Percentiles rank a stretch among this genome's conserved stretches.
These are phyloP conservation scores for Clarias pachynema DNA, from an alignment of 2,797 vertebrate species.

Conservation along the genomic window DNA sequence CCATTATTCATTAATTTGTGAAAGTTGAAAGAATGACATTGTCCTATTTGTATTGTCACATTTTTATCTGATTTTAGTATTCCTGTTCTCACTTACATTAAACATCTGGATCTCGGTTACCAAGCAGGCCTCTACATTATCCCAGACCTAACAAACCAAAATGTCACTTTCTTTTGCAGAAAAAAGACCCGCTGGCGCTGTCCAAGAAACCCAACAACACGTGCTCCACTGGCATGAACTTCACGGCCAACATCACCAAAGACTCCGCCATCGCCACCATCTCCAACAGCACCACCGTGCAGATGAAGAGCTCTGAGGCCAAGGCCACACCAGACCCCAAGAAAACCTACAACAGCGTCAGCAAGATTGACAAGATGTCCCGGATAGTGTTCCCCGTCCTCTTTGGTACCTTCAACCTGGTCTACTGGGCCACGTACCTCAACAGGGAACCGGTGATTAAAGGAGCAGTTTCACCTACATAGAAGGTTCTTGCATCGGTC, in stretches of 20 bases:
- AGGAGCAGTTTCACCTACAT: slow-evolving; percentile 79
- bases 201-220: slow-evolving; percentile 88
- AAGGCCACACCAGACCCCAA: slow-evolving; percentile 87
- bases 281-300: slow-evolving; percentile 80
- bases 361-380: slow-evolving; percentile 99
- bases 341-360: slow-evolving; percentile 98
- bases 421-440: slow-evolving; percentile 98
- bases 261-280: slow-evolving; percentile 86
- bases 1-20: too few relatives aligned
- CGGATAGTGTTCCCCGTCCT: slow-evolving; percentile 94
- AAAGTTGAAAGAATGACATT: too few relatives aligned
- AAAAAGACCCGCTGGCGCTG: slow-evolving; percentile 87
- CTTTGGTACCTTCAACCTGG: slow-evolving; percentile 96
- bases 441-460: slow-evolving; percentile 94
- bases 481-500: slow-evolving; percentile 29
- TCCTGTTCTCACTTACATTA: not conserved
- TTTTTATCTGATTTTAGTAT: not conserved
- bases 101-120: too few relatives aligned
- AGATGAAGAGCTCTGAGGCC: slow-evolving; percentile 82
- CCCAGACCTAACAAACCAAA: not conserved
- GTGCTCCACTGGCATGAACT: slow-evolving; percentile 83
- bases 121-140: not conserved
- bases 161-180: slow-evolving; percentile 70
- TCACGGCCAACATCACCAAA: slow-evolving; percentile 88
- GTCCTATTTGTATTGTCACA: too few relatives aligned